phyloP scores from a whole-genome alignment of 2,888 invertebrate genomes.

The Folsomia manolachei region DNA sequence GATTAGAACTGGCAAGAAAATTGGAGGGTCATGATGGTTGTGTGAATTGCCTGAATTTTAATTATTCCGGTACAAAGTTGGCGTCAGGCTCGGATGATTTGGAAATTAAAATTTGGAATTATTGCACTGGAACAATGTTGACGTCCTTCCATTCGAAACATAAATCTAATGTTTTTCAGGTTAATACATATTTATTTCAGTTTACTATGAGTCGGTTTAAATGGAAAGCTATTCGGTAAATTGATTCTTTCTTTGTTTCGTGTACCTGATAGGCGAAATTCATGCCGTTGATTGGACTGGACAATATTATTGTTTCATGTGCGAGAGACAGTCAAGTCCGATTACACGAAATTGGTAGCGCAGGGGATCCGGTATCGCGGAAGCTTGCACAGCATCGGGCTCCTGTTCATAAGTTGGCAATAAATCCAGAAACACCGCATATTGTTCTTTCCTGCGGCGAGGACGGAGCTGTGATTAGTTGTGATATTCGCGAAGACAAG shows the following conservation, averaged over 20 bases:
- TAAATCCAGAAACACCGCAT: slow-evolving; percentile 72
- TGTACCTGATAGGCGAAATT: slow-evolving; percentile 81
- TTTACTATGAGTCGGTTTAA: too few relatives aligned
- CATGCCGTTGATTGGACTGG: slow-evolving; percentile 68
- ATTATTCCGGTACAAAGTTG: slow-evolving; percentile 70
- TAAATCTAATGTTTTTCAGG: slow-evolving; percentile 82
- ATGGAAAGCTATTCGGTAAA: too few relatives aligned
- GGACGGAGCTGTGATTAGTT: slow-evolving; percentile 75
- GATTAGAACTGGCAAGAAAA: slow-evolving; percentile 72
- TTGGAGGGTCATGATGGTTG: slow-evolving; percentile 81
- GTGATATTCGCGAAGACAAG: slow-evolving; percentile 73
- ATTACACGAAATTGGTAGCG: slow-evolving; percentile 59
- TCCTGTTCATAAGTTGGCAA: slow-evolving; percentile 80
- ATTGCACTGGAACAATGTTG: slow-evolving; percentile 68
- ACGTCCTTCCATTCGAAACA: slow-evolving; percentile 77
- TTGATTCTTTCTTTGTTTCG: too few relatives aligned
- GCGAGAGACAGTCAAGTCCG: slow-evolving; percentile 84
- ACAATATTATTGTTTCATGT: slow-evolving; percentile 80
- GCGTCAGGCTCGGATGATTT: slow-evolving; percentile 91
- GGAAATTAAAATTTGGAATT: slow-evolving; percentile 84
- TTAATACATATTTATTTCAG: too few relatives aligned
- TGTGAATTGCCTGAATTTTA: slow-evolving; percentile 90
- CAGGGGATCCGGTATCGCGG: slow-evolving; percentile 59
- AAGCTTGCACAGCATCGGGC: slow-evolving; percentile 69
- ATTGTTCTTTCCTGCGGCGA: slow-evolving; percentile 79